Percentiles rank a stretch among this genome's conserved stretches.
phyloP scores from a whole-genome alignment of 2,113 vertebrate genomes.

The Pseudopipra pipra region DNA sequence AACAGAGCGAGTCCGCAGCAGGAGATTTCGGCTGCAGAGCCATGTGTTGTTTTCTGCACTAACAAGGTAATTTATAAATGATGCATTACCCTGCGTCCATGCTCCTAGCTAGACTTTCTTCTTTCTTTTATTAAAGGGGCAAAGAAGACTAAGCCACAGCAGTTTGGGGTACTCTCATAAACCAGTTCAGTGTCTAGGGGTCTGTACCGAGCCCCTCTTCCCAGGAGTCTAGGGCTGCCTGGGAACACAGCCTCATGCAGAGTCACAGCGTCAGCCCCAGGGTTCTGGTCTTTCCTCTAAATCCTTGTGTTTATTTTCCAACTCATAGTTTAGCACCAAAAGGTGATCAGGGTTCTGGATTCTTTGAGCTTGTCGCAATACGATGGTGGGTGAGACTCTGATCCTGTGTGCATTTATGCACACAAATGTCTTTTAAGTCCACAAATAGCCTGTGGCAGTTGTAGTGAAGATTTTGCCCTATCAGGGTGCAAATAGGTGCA shows the following conservation, averaged over 20 bases:
- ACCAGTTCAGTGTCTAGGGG: not conserved
- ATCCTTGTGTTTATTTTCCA: not conserved
- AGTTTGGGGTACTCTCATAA: conserved; percentile 33
- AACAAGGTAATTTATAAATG: conserved; percentile 86
- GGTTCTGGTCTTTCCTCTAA: not conserved
- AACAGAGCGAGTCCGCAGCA: conserved; percentile 70
- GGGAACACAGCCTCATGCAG: not conserved
- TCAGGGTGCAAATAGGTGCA: not conserved
- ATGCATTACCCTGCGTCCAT: conserved; percentile 73
- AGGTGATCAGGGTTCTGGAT: not conserved
- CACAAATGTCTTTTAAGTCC: not conserved
- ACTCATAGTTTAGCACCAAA: not conserved
- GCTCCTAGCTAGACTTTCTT: not conserved
- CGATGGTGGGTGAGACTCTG: not conserved
- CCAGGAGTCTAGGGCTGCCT: not conserved
- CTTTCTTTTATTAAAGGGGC: conserved; percentile 5
- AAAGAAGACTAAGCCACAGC: conserved; percentile 14
- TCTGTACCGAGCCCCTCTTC: not conserved
- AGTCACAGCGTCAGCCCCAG: rapidly evolving
- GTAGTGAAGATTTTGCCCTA: not conserved
- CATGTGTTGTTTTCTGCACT: conserved; percentile 75
- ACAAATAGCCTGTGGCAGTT: not conserved
- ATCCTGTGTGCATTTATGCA: not conserved
- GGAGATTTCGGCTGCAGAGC: conserved; percentile 84
- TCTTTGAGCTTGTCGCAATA: not conserved